Conservation (phyloP, 1,140 invertebrate genomes). For the fruit fly (Drosophila melanogaster) region Release_6_plus_ISO1_MT NT_033777.3:14997001-14997500, state of each 20-base stretch:
- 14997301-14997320: neutral
- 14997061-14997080: constrained; percentile 10
- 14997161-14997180: constrained; percentile 26
- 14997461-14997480: neutral
- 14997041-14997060: constrained; percentile 28
- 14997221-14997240: neutral
- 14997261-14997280: neutral
- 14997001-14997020: constrained; percentile 37
- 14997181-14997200: constrained; percentile 8
- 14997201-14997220: neutral
- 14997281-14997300: neutral
- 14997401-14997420: neutral
- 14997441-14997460: neutral
- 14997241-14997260: neutral
- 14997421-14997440: neutral
- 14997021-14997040: constrained; percentile 27
- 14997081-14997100: constrained; percentile 50
- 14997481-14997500: neutral
- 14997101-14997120: constrained; percentile 59
- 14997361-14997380: neutral
- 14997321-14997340: no score
- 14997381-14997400: neutral
- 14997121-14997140: constrained; percentile 59
- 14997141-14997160: constrained; percentile 1
- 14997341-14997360: neutral